phyloP scores from a whole-genome alignment of 2,797 vertebrate genomes.

The Labroides dimidiatus region DNA sequence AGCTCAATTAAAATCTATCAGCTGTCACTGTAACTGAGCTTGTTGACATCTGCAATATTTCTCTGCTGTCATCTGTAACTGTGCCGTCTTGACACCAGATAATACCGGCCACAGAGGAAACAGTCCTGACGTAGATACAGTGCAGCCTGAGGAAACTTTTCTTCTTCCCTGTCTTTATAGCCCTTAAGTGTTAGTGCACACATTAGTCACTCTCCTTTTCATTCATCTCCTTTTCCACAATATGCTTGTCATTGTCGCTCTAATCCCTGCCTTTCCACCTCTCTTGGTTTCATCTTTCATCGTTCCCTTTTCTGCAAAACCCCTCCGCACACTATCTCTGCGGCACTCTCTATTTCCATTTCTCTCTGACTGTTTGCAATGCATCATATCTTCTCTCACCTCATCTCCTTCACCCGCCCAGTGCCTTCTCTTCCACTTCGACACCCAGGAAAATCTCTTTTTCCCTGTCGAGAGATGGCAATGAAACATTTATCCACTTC shows the following conservation, averaged over 20 bases:
- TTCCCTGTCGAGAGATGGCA: constrained; percentile 43
- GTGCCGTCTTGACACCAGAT: constrained; percentile 8
- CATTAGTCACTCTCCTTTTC: constrained; percentile 46
- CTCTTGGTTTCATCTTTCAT: constrained; percentile 34
- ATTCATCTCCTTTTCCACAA: constrained; percentile 36
- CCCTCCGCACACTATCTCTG: constrained; percentile 8
- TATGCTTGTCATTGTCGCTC: constrained; percentile 19
- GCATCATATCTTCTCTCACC: constrained; percentile 37
- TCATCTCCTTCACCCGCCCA: constrained; percentile 22
- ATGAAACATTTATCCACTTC: constrained; percentile 67
- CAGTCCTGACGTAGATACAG: constrained; percentile 7
- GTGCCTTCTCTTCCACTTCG: constrained; percentile 27
- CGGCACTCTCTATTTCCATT: constrained; percentile 36
- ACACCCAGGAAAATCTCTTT: constrained; percentile 51
- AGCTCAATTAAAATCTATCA: constrained; percentile 53
- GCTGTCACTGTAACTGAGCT: constrained; percentile 22
- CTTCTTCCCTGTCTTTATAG: constrained; percentile 11
- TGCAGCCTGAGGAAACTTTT: constrained; percentile 4
- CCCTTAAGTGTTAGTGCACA: background rate
- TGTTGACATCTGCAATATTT: constrained; percentile 38
- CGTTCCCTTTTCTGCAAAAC: constrained; percentile 10
- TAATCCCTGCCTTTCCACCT: constrained; percentile 19
- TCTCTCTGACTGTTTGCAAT: constrained; percentile 34
- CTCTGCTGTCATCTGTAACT: constrained; percentile 14
- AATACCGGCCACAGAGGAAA: constrained; percentile 28